These are phyloP conservation scores for Limnephilus rhombicus DNA, from an alignment of 2,888 invertebrate species.

Conservation along the genomic window DNA sequence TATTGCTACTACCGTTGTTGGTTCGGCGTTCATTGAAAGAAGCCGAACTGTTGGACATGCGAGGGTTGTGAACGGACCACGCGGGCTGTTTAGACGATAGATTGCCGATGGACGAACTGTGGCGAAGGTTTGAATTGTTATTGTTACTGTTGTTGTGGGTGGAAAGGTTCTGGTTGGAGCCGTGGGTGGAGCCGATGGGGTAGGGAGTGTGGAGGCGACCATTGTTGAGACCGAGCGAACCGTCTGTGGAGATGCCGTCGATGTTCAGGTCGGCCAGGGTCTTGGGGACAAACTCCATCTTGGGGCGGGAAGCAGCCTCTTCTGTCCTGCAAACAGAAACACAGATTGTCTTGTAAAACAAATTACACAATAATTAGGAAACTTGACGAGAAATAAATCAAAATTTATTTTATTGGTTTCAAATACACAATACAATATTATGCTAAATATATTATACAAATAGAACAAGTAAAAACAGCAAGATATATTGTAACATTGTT, in stretches of 20 bases:
- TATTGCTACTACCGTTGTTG: constrained; percentile 57
- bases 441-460: background rate
- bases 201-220: constrained; percentile 76
- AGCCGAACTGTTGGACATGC: constrained; percentile 59
- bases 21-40: constrained; percentile 59
- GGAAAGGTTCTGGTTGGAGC: constrained; percentile 76
- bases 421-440: background rate
- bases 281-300: constrained; percentile 94
- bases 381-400: background rate
- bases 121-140: constrained; percentile 72
- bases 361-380: background rate
- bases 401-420: background rate
- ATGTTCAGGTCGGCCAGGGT: constrained; percentile 92
- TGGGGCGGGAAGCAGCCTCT: constrained; percentile 92
- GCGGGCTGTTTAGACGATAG: constrained; percentile 66
- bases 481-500: background rate
- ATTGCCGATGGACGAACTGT: constrained; percentile 67
- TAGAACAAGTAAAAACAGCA: background rate
- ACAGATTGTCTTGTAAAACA: background rate
- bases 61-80: constrained; percentile 64
- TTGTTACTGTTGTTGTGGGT: constrained; percentile 71
- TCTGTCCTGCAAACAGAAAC: constrained; percentile 82
- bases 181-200: constrained; percentile 70
- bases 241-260: constrained; percentile 82
- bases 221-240: constrained; percentile 84